phyloP scores from a whole-genome alignment of 2,888 invertebrate genomes.

The Dorcus parallelipipedus region DNA sequence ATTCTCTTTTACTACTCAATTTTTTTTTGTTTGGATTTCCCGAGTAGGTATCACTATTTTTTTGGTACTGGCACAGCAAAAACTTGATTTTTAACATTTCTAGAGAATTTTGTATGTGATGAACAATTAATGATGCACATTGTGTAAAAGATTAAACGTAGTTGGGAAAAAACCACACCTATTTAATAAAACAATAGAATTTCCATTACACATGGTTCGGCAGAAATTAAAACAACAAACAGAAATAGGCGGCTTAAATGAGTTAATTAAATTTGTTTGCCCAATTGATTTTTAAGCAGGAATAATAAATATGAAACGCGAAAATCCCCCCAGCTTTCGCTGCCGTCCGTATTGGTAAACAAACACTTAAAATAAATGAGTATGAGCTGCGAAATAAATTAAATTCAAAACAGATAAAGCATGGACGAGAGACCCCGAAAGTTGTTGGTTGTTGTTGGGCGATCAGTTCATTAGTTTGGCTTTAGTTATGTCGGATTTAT shows the following conservation, averaged over 20 bases:
- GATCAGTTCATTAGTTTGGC: neutral
- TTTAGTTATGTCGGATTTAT: too few species aligned
- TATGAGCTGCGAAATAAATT: neutral
- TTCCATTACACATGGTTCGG: neutral
- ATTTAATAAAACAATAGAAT: neutral
- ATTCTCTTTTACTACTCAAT: too few species aligned
- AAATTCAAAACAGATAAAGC: neutral
- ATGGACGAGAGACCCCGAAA: neutral
- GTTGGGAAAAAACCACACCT: too few species aligned
- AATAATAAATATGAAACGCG: neutral
- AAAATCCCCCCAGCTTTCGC: neutral
- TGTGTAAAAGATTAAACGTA: too few species aligned
- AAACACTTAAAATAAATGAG: conserved; percentile 1
- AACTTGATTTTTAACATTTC: too few species aligned
- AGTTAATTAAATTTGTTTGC: neutral
- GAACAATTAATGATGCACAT: too few species aligned
- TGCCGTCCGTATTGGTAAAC: neutral
- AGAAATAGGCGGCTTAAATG: neutral
- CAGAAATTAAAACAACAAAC: neutral
- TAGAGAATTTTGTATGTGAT: too few species aligned
- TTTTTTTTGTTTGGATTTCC: too few species aligned
- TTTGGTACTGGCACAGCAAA: too few species aligned
- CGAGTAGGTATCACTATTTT: too few species aligned
- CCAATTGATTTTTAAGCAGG: neutral
- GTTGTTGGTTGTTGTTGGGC: neutral